Evolutionary conservation across 2,797 vertebrate species (phyloP).

Genomic region (Pipistrellus kuhlii): DNA sequence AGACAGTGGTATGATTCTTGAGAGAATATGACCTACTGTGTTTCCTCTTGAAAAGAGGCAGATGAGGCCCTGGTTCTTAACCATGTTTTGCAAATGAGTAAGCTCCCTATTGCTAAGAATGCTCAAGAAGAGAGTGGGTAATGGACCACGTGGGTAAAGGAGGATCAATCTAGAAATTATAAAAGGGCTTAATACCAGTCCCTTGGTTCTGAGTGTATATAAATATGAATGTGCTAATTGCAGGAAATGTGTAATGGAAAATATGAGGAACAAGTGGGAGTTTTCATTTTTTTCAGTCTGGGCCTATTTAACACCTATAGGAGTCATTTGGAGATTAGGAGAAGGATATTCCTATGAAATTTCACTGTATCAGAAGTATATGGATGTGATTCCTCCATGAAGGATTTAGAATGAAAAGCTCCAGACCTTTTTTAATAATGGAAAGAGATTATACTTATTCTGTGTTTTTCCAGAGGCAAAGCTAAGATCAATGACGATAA

Average conservation of each 20-base stretch:
- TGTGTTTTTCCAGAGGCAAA: constrained; percentile 67
- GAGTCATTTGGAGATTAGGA: background rate
- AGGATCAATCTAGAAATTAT: background rate
- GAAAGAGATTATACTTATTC: constrained; percentile 63
- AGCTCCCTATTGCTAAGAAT: constrained; percentile 13
- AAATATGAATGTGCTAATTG: constrained; percentile 12
- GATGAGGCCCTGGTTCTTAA: constrained; percentile 33
- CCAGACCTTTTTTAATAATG: constrained; percentile 42
- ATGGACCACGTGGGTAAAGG: background rate
- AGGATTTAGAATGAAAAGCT: constrained; percentile 55
- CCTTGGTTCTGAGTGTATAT: background rate
- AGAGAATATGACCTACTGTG: constrained; percentile 13
- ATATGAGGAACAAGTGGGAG: background rate
- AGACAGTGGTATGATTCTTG: background rate
- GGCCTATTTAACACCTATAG: background rate
- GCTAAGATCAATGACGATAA: constrained; percentile 63
- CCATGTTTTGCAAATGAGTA: constrained; percentile 17
- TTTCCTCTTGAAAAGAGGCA: constrained; percentile 47
- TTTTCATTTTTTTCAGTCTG: background rate
- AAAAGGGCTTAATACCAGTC: constrained; percentile 1
- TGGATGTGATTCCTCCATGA: background rate
- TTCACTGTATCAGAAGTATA: constrained; percentile 14
- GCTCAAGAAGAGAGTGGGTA: background rate
- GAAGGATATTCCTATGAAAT: background rate
- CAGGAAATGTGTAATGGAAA: constrained; percentile 39